Evolutionary conservation across 2,888 invertebrate genomes (phyloP).

Genomic region (Hanleya hanleyi): DNA sequence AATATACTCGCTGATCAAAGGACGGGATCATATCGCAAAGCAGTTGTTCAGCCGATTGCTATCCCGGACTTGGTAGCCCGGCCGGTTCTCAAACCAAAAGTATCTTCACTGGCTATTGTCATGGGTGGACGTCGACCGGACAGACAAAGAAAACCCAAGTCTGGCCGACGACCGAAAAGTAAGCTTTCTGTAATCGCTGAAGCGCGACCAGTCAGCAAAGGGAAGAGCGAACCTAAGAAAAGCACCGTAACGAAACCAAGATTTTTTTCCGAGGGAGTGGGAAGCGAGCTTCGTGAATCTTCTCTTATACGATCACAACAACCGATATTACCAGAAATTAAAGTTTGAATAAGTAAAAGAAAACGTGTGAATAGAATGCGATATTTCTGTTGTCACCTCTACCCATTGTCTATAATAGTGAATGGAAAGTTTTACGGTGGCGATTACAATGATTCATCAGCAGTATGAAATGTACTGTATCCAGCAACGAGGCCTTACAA

Average conservation of each 20-base stretch:
- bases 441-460: no score
- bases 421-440: no score
- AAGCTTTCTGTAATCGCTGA: not conserved
- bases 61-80: conserved; percentile 30
- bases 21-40: conserved; percentile 54
- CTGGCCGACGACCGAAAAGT: not conserved
- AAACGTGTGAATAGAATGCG: no score
- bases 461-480: no score
- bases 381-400: no score
- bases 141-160: not conserved
- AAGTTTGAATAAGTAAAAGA: not conserved
- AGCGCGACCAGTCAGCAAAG: not conserved
- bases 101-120: conserved; percentile 55
- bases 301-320: not conserved
- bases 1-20: conserved; percentile 52
- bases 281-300: not conserved
- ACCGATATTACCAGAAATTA: not conserved
- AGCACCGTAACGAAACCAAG: not conserved
- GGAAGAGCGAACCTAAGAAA: not conserved
- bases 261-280: no score
- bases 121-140: conserved; percentile 41
- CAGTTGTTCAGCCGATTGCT: conserved; percentile 29
- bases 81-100: conserved; percentile 31
- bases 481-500: no score
- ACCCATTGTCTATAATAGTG: no score